Percentiles rank a stretch among this genome's conserved stretches.
Conservation (phyloP, 2,797 vertebrate genomes). For the Miichthys miiuy region DNA sequence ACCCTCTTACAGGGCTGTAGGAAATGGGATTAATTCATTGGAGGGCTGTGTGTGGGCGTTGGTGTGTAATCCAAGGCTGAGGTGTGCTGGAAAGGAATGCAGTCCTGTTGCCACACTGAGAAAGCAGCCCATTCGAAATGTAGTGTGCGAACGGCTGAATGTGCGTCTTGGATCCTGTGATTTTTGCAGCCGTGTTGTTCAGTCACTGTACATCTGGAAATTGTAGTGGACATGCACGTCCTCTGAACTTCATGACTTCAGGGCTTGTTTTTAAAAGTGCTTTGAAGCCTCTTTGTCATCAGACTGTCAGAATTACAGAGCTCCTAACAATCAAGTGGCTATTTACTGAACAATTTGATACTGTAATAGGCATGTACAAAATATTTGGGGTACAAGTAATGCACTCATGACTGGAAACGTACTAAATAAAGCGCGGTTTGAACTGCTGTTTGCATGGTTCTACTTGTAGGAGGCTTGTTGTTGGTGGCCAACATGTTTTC, state of each 20-base stretch:
- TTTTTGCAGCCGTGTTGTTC: constrained; percentile 48
- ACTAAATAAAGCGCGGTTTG: constrained; percentile 30
- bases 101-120: constrained; percentile 30
- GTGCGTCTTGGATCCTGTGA: constrained; percentile 45
- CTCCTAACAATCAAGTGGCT: constrained; percentile 13
- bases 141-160: constrained; percentile 47
- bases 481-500: constrained; percentile 3
- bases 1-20: constrained; percentile 31
- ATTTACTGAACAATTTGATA: constrained; percentile 29
- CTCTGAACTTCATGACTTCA: constrained; percentile 38
- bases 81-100: constrained; percentile 66
- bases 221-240: constrained; percentile 18
- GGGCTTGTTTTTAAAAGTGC: constrained; percentile 26
- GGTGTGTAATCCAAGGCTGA: constrained; percentile 69
- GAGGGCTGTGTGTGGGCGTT: constrained; percentile 46
- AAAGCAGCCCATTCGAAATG: constrained; percentile 39
- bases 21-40: constrained; percentile 69
- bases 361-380: constrained; percentile 10
- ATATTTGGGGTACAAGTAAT: constrained; percentile 42
- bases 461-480: constrained; percentile 18
- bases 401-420: constrained; percentile 19
- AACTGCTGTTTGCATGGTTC: constrained; percentile 25
- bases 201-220: constrained; percentile 45
- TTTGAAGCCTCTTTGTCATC: constrained; percentile 45
- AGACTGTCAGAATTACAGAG: constrained; percentile 39